Percentiles rank a stretch among this genome's conserved stretches.
phyloP scores from a whole-genome alignment of 2,797 vertebrate species.

The Parauchenoglanis ngamensis region DNA sequence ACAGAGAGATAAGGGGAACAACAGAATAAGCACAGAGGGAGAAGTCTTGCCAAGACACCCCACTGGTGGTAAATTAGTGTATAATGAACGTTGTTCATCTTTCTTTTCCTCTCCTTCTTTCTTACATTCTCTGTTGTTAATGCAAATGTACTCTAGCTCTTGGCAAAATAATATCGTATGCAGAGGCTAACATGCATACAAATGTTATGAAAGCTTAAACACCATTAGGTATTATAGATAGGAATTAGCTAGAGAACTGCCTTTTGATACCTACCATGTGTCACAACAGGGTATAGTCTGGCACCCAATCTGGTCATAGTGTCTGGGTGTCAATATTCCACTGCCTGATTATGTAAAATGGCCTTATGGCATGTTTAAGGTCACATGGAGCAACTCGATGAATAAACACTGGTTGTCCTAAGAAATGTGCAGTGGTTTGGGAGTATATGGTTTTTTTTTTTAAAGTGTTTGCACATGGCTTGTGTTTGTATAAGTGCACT shows the following conservation, averaged over 20 bases:
- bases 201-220: background rate
- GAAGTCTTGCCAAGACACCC: constrained; percentile 37
- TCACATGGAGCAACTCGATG: constrained; percentile 12
- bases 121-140: constrained; percentile 7
- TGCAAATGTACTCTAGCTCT: background rate
- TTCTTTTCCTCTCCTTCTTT: constrained; percentile 1
- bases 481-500: background rate
- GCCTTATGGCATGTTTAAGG: constrained; percentile 40
- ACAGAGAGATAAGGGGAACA: constrained; percentile 18
- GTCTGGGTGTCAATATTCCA: constrained; percentile 11
- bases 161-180: background rate
- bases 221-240: background rate
- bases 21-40: constrained; percentile 29
- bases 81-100: constrained; percentile 44
- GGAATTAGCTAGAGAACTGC: constrained; percentile 22
- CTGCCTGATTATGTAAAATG: constrained; percentile 37
- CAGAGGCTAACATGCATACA: background rate
- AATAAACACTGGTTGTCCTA: background rate
- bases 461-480: background rate
- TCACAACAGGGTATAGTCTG: constrained; percentile 30
- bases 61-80: constrained; percentile 47
- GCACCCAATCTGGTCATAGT: constrained; percentile 31
- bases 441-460: background rate
- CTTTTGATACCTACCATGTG: constrained; percentile 28
- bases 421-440: constrained; percentile 3